phyloP scores from a whole-genome alignment of 2,888 invertebrate genomes.

The Steinernema carpocapsae region DNA sequence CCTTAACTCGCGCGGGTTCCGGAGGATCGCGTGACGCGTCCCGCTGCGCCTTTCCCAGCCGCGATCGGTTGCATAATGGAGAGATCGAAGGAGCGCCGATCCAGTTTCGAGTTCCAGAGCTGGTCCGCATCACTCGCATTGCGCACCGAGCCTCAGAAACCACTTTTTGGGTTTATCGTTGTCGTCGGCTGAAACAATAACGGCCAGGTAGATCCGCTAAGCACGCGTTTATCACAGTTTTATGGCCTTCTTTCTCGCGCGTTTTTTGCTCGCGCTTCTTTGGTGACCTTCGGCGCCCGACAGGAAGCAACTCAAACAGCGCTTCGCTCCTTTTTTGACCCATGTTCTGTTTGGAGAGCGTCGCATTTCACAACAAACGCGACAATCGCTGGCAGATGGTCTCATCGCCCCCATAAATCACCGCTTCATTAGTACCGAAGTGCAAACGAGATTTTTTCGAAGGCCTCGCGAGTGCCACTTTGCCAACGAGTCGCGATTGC shows the following conservation, averaged over 20 bases:
- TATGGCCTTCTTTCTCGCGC: constrained; percentile 7
- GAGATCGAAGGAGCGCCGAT: not conserved
- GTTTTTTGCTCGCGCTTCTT: constrained; percentile 8
- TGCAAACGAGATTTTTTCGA: not conserved
- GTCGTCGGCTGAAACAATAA: not conserved
- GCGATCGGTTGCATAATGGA: constrained; percentile 29
- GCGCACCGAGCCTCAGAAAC: not conserved
- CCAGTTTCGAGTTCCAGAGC: not conserved
- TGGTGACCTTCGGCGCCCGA: constrained; percentile 27
- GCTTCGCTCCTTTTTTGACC: constrained; percentile 12
- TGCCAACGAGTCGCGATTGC: not conserved
- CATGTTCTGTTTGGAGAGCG: constrained; percentile 17
- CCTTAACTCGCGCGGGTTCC: constrained; percentile 1
- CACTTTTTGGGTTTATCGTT: not conserved
- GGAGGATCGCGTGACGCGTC: constrained; percentile 30
- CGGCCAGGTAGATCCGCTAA: not conserved
- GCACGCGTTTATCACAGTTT: not conserved
- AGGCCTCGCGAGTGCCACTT: not conserved
- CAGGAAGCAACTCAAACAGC: constrained; percentile 32
- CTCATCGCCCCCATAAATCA: constrained; percentile 25
- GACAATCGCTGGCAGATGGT: constrained; percentile 15
- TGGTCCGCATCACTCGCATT: not conserved
- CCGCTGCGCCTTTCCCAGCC: constrained; percentile 7
- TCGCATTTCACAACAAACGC: constrained; percentile 13
- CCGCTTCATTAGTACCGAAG: constrained; percentile 4